A percentile compares a stretch with the other conserved stretches of the same genome.
Conservation (phyloP, 2,113 vertebrate genomes). For the Geococcyx californianus region DNA sequence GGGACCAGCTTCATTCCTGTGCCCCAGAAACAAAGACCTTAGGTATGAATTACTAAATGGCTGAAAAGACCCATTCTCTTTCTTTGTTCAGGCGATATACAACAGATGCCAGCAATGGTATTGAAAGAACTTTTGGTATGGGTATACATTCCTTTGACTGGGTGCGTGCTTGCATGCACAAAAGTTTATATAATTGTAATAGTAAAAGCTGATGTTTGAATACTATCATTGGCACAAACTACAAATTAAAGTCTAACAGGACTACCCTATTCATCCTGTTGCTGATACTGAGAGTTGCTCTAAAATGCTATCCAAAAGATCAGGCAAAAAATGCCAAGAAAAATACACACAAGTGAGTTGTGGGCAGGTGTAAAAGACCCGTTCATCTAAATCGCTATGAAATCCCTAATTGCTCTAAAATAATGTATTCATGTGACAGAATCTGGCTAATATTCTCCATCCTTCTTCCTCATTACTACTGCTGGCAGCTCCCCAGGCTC, state of each 20-base stretch:
- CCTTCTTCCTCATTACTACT: neutral
- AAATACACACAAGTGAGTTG: neutral
- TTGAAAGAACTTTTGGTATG: slow-evolving; percentile 62
- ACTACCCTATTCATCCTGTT: neutral
- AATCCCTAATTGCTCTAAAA: neutral
- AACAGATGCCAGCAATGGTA: slow-evolving; percentile 44
- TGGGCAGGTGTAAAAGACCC: neutral
- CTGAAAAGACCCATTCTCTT: slow-evolving; percentile 49
- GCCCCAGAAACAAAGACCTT: slow-evolving; percentile 40
- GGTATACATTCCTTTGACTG: slow-evolving; percentile 37
- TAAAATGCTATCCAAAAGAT: neutral
- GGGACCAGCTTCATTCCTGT: slow-evolving; percentile 23
- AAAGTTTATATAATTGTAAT: neutral
- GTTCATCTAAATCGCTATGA: neutral
- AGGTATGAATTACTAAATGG: slow-evolving; percentile 41
- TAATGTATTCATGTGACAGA: neutral
- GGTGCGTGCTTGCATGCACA: neutral
- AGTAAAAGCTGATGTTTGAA: neutral
- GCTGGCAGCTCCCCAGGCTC: neutral
- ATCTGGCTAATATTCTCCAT: neutral
- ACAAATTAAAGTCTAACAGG: neutral
- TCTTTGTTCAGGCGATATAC: slow-evolving; percentile 18
- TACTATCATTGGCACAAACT: neutral
- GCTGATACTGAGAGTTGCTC: neutral
- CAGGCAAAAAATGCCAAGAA: neutral